phyloP scores from a whole-genome alignment of 2,888 invertebrate genomes.

The Acleris cristana region DNA sequence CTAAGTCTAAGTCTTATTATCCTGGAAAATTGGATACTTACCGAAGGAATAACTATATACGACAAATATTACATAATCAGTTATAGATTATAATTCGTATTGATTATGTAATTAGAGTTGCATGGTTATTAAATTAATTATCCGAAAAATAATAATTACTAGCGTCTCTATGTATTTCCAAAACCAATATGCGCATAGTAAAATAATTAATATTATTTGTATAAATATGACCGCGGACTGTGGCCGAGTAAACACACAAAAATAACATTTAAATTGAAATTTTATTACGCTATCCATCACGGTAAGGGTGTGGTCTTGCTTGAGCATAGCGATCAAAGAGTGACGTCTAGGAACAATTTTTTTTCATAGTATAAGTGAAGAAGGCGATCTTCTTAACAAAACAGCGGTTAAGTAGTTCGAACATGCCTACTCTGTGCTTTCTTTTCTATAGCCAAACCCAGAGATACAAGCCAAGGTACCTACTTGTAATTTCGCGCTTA shows the following conservation, averaged over 20 bases:
- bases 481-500: no score
- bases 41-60: no score
- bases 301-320: constrained; percentile 20
- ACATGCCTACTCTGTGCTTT: no score
- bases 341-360: neutral
- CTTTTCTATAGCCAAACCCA: no score
- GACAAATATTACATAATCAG: no score
- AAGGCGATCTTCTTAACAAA: neutral
- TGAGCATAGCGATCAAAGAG: neutral
- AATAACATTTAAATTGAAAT: constrained; percentile 38
- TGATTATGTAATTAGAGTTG: neutral
- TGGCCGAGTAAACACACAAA: constrained; percentile 26
- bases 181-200: constrained; percentile 17
- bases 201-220: constrained; percentile 33
- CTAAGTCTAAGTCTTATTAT: no score
- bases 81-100: no score
- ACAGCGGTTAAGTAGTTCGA: no score
- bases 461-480: no score
- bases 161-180: neutral
- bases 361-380: no score
- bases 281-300: constrained; percentile 36
- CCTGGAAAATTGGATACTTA: no score
- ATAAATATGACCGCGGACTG: constrained; percentile 20
- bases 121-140: neutral
- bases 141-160: no score